phyloP scores from a whole-genome alignment of 2,797 vertebrate genomes.

The Falco concolor region DNA sequence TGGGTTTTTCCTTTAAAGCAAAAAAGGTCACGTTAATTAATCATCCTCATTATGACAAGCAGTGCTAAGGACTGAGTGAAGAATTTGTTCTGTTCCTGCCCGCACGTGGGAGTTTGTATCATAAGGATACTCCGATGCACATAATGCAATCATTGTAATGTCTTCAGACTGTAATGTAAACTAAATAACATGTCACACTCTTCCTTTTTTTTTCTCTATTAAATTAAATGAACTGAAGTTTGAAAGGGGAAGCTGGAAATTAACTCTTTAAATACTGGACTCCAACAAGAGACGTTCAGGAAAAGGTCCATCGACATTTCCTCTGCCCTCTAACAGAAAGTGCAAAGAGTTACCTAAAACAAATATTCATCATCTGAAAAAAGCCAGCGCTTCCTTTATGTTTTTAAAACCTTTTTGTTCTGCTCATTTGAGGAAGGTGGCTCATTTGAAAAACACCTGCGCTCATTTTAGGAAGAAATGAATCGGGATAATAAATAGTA shows the following conservation, averaged over 20 bases:
- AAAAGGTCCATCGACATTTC: background rate
- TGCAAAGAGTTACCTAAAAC: background rate
- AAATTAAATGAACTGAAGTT: background rate
- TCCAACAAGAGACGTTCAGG: too few species aligned
- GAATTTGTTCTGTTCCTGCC: slow-evolving; percentile 23
- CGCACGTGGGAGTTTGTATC: background rate
- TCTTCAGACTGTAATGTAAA: slow-evolving; percentile 20
- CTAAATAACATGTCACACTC: background rate
- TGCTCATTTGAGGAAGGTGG: background rate
- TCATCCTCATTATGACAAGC: background rate
- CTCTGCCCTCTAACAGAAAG: background rate
- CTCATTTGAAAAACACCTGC: slow-evolving; percentile 49
- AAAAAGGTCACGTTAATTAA: slow-evolving; percentile 52
- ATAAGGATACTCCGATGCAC: slow-evolving; percentile 7
- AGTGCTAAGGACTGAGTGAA: background rate
- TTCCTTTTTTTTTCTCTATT: background rate
- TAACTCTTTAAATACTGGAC: background rate
- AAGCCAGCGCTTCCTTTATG: background rate
- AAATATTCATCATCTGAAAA: background rate
- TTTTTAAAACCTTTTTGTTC: background rate
- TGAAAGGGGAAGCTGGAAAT: background rate
- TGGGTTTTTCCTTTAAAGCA: background rate
- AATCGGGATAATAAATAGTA: background rate
- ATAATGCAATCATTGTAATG: background rate
- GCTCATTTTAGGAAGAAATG: slow-evolving; percentile 18